Conservation (phyloP, 1,140 invertebrate species). For the Formica exsecta region DNA sequence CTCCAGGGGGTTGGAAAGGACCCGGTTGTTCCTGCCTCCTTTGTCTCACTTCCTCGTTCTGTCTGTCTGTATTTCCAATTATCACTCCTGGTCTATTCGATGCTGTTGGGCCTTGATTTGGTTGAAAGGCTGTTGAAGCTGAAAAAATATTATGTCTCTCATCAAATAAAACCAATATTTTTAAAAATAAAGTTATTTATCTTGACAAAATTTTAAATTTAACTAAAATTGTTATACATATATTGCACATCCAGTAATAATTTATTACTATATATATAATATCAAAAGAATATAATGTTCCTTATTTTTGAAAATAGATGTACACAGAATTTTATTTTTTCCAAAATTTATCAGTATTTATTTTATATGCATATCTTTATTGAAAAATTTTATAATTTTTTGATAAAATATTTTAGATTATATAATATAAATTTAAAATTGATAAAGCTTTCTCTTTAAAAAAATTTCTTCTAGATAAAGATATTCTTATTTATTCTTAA, state of each 20-base stretch:
- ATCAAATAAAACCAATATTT: background rate
- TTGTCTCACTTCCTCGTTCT: slow-evolving; percentile 72
- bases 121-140: slow-evolving; percentile 72
- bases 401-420: background rate
- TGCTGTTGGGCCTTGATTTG: slow-evolving; percentile 60
- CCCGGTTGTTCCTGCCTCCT: slow-evolving; percentile 76
- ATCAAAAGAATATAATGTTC: too few relatives aligned
- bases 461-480: background rate
- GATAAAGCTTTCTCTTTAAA: background rate
- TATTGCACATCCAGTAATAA: too few relatives aligned
- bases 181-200: background rate
- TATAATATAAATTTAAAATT: background rate
- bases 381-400: too few relatives aligned
- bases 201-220: background rate
- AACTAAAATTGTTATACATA: too few relatives aligned
- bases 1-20: slow-evolving; percentile 77
- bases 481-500: background rate
- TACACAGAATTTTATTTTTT: too few relatives aligned
- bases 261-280: too few relatives aligned
- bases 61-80: slow-evolving; percentile 63
- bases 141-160: slow-evolving; percentile 34
- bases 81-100: slow-evolving; percentile 68
- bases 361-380: too few relatives aligned
- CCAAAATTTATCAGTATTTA: too few relatives aligned
- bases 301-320: background rate